Conservation (phyloP, 2,113 vertebrate genomes). For the Bos indicus region DNA sequence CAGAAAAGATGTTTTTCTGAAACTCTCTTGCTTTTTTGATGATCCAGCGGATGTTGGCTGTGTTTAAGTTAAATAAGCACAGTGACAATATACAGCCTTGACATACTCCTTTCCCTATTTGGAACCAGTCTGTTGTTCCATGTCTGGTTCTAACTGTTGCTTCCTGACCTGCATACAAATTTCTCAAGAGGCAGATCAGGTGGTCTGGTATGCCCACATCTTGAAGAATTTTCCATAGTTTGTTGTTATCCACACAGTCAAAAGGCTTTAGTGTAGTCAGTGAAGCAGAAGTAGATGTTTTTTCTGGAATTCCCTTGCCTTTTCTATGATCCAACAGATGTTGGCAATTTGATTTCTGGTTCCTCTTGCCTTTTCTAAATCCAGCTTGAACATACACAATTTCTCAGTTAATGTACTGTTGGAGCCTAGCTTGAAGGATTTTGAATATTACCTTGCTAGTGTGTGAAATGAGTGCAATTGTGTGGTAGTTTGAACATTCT, state of each 20-base stretch:
- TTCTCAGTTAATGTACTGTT: background rate
- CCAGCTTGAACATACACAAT: background rate
- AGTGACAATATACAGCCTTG: background rate
- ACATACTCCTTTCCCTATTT: background rate
- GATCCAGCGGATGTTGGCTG: too few species aligned
- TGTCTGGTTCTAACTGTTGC: background rate
- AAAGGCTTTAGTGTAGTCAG: background rate
- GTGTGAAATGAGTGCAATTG: background rate
- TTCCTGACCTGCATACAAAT: background rate
- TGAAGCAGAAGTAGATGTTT: background rate
- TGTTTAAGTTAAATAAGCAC: background rate
- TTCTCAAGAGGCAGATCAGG: background rate
- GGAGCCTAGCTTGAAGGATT: background rate
- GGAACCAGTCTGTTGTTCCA: background rate
- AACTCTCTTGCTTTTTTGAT: too few species aligned
- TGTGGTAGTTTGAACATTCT: background rate
- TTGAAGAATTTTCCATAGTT: background rate
- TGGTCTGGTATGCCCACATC: background rate
- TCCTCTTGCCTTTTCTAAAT: background rate
- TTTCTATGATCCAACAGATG: background rate
- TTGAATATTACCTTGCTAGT: background rate
- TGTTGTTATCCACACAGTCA: background rate
- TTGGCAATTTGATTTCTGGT: background rate
- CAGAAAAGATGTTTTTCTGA: too few species aligned
- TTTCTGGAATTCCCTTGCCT: background rate